Evolutionary conservation across 2,888 invertebrate genomes (phyloP).

Genomic region (Theodoxus fluviatilis): DNA sequence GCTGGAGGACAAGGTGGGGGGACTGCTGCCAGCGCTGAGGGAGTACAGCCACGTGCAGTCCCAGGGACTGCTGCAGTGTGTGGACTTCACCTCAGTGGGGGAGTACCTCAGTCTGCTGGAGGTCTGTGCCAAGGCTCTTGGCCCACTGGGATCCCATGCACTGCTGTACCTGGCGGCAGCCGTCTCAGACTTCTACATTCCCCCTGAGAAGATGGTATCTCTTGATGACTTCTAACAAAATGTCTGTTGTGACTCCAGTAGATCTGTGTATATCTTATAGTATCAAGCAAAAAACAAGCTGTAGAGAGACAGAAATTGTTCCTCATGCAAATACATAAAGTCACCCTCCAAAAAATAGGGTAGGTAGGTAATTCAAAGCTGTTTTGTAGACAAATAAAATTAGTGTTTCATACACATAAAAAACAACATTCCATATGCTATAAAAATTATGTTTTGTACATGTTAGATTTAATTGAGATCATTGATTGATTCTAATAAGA

Average conservation of each 20-base stretch:
- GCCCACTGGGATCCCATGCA: constrained; percentile 74
- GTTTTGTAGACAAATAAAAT: too few species aligned
- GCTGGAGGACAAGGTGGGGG: constrained; percentile 31
- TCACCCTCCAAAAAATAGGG: too few species aligned
- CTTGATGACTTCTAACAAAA: neutral
- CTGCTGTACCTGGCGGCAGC: constrained; percentile 96
- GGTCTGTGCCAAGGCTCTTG: constrained; percentile 81
- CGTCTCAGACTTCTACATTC: constrained; percentile 98
- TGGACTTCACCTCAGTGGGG: constrained; percentile 76
- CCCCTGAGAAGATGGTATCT: constrained; percentile 85
- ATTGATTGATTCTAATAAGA: too few species aligned
- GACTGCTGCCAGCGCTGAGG: constrained; percentile 65
- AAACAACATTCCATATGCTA: too few species aligned
- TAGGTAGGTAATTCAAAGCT: too few species aligned
- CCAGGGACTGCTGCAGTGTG: constrained; percentile 64
- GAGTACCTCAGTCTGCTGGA: constrained; percentile 92
- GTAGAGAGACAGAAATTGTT: too few species aligned
- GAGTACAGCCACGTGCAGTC: constrained; percentile 74
- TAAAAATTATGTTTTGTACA: too few species aligned
- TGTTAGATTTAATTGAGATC: too few species aligned
- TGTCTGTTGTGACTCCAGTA: neutral
- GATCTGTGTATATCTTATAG: neutral
- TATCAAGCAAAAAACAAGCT: too few species aligned
- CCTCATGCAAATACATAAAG: too few species aligned
- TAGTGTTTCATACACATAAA: too few species aligned